A percentile compares a stretch with the other conserved stretches of the same genome.
These are phyloP conservation scores for Eupithecia inturbata DNA, from an alignment of 2,888 invertebrate genomes.

Conservation along the genomic window DNA sequence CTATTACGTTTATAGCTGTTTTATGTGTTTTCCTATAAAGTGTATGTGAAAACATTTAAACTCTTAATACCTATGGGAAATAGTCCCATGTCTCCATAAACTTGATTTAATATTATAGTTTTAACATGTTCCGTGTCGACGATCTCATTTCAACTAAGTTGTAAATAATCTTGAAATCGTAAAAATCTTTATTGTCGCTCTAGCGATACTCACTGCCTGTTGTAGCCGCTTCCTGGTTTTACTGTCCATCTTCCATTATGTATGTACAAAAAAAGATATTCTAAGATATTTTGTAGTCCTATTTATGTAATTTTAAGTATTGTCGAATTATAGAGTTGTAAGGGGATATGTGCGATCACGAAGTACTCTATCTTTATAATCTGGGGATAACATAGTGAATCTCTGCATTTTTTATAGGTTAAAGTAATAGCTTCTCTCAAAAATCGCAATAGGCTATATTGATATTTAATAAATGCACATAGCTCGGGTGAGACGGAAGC, in stretches of 20 bases:
- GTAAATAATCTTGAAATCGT: constrained; percentile 46
- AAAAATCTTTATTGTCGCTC: constrained; percentile 70
- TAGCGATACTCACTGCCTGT: constrained; percentile 59
- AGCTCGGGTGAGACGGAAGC: not conserved
- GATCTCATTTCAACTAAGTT: constrained; percentile 56
- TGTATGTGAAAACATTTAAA: constrained; percentile 10
- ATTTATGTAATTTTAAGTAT: not conserved
- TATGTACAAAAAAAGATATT: constrained; percentile 27
- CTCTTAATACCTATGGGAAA: not conserved
- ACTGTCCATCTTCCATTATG: constrained; percentile 39
- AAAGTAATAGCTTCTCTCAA: not conserved
- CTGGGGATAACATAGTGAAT: not conserved
- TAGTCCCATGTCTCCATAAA: constrained; percentile 33
- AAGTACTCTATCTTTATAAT: not conserved
- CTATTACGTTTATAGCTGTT: not conserved
- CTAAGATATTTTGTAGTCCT: not conserved
- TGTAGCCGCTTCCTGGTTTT: constrained; percentile 60
- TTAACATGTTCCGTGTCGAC: constrained; percentile 51
- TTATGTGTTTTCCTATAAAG: constrained; percentile 3
- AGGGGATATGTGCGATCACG: not conserved
- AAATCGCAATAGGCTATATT: not conserved
- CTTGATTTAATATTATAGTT: constrained; percentile 40
- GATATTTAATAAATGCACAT: not conserved
- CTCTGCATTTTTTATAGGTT: not conserved
- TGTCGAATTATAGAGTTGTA: not conserved